A percentile compares a stretch with the other conserved stretches of the same genome.
Conservation (phyloP, 2,888 invertebrate genomes). For the Noctua janthe region DNA sequence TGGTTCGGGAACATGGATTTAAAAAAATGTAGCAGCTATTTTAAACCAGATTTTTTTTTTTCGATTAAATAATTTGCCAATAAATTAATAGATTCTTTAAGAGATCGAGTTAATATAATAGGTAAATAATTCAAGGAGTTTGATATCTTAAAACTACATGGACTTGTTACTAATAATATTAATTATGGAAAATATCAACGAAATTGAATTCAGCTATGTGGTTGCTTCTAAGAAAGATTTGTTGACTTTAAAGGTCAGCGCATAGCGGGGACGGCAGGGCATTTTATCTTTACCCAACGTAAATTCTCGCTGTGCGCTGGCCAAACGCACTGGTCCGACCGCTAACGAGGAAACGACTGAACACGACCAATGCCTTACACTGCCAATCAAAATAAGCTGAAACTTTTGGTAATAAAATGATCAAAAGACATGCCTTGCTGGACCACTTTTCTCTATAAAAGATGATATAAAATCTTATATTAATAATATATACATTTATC, state of each 20-base stretch:
- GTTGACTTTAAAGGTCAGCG: too few relatives aligned
- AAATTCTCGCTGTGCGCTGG: too few relatives aligned
- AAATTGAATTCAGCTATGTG: not conserved
- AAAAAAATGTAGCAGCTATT: not conserved
- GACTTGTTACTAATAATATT: constrained; percentile 22
- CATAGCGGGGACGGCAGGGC: too few relatives aligned
- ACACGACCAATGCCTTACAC: not conserved
- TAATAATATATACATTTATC: constrained; percentile 56
- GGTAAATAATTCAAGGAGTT: constrained; percentile 33
- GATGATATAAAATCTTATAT: constrained; percentile 37
- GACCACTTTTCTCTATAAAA: constrained; percentile 15
- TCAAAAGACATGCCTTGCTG: not conserved
- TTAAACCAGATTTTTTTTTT: not conserved
- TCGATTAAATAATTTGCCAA: constrained; percentile 32
- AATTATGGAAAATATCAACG: not conserved
- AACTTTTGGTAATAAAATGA: not conserved
- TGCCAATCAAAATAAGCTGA: not conserved
- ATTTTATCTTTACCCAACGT: too few relatives aligned
- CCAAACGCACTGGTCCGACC: too few relatives aligned
- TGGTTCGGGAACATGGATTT: not conserved
- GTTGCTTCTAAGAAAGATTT: too few relatives aligned
- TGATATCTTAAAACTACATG: constrained; percentile 31
- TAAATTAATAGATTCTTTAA: constrained; percentile 50
- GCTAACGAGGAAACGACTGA: too few relatives aligned
- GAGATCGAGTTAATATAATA: constrained; percentile 39